Conservation (phyloP, 2,888 invertebrate species). For the Sphinx pinastri region DNA sequence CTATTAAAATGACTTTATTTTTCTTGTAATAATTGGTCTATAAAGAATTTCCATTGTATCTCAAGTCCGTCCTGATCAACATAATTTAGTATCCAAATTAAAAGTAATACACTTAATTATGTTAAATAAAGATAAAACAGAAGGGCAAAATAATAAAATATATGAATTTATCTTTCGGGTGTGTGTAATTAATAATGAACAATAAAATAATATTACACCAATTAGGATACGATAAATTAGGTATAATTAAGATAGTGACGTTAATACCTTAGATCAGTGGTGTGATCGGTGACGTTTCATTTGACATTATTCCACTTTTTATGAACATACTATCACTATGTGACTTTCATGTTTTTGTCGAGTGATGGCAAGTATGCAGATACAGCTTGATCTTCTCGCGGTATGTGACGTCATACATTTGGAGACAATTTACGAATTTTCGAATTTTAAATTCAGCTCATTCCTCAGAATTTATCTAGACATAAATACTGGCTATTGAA, state of each 20-base stretch:
- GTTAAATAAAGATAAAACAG: conserved; percentile 12
- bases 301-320: not conserved
- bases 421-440: not conserved
- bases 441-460: no score
- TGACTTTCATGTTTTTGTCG: not conserved
- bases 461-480: no score
- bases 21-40: not conserved
- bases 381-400: not conserved
- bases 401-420: not conserved
- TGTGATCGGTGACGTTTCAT: conserved; percentile 9
- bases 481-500: no score
- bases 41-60: not conserved
- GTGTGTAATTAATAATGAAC: conserved; percentile 26
- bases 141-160: conserved; percentile 14
- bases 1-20: not conserved
- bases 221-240: conserved; percentile 24
- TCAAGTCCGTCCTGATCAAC: not conserved
- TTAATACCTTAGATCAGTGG: conserved; percentile 24
- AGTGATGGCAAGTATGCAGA: not conserved
- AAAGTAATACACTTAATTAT: not conserved
- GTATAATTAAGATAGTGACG: conserved; percentile 26
- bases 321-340: not conserved
- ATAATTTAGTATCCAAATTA: not conserved
- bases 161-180: conserved; percentile 20
- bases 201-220: conserved; percentile 29